Evolutionary conservation across 2,113 vertebrate genomes (phyloP).

Genomic region (Addax nasomaculatus): DNA sequence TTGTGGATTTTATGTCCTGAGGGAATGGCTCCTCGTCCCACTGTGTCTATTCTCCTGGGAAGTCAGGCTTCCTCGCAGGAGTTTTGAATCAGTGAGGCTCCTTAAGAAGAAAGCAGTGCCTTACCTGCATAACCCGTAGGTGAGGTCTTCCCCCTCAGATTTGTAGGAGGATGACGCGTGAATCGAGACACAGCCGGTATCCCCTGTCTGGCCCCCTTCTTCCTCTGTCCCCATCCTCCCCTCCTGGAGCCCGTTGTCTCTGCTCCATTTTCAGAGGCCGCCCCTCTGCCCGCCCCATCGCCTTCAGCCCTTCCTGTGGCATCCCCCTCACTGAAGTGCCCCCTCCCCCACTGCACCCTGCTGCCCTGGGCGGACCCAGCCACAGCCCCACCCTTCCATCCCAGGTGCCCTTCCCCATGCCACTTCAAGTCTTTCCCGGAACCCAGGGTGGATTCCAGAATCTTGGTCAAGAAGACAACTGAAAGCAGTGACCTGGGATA

Average conservation of each 20-base stretch:
- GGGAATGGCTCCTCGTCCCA: neutral
- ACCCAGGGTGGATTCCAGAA: neutral
- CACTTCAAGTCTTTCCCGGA: neutral
- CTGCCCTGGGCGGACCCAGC: neutral
- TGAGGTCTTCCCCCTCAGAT: neutral
- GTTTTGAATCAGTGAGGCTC: neutral
- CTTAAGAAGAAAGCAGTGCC: neutral
- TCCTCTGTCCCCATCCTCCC: accelerated
- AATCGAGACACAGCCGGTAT: neutral
- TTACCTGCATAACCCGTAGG: accelerated
- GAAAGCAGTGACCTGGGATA: neutral
- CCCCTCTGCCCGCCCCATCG: neutral
- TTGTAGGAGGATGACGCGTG: neutral
- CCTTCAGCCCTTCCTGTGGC: neutral
- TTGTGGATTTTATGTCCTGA: neutral
- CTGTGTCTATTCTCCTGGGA: neutral
- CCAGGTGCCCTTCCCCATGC: neutral
- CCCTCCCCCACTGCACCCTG: neutral
- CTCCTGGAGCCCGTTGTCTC: neutral
- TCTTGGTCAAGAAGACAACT: neutral
- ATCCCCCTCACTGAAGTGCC: neutral
- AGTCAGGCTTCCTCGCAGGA: neutral
- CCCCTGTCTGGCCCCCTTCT: neutral
- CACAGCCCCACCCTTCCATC: accelerated
- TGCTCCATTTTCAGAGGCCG: neutral